Evolutionary conservation across 2,113 vertebrate species (phyloP).

Genomic region (Xenus cinereus): DNA sequence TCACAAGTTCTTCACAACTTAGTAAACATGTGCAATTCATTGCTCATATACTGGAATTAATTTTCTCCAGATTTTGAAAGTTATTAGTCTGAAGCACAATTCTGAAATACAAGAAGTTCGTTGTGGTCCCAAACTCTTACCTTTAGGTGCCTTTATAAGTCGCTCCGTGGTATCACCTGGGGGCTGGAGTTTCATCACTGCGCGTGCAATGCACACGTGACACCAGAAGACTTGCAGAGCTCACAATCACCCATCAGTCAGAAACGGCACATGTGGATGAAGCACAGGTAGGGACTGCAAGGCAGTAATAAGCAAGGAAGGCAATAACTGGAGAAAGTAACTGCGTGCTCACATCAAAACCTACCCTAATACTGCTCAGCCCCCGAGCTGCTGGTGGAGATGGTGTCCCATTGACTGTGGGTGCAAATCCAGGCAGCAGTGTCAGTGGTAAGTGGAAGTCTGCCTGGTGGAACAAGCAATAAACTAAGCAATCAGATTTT

Average conservation of each 20-base stretch:
- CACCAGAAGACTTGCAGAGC: not conserved
- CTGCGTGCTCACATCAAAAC: not conserved
- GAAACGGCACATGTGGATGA: not conserved
- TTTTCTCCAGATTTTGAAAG: not conserved
- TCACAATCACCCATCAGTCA: not conserved
- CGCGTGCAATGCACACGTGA: not conserved
- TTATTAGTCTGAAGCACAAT: not conserved
- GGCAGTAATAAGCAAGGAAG: not conserved
- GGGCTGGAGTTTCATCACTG: not conserved
- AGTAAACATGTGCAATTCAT: not conserved
- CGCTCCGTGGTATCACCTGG: not conserved
- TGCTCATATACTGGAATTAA: not conserved
- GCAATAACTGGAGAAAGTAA: not conserved
- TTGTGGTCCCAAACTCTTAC: not conserved
- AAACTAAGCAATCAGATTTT: not conserved
- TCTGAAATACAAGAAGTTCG: not conserved
- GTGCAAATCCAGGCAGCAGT: not conserved
- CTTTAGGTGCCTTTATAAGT: not conserved
- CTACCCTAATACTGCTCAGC: too few relatives aligned
- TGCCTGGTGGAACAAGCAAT: not conserved
- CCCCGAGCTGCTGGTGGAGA: accelerated
- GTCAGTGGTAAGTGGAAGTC: not conserved
- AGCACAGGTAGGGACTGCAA: not conserved
- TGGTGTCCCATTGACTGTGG: not conserved
- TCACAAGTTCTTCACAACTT: not conserved